Evolutionary conservation across 2,888 invertebrate species (phyloP), one percentile per base, ranked within the genome.

Genomic region (Philonicus albiceps): DNA sequence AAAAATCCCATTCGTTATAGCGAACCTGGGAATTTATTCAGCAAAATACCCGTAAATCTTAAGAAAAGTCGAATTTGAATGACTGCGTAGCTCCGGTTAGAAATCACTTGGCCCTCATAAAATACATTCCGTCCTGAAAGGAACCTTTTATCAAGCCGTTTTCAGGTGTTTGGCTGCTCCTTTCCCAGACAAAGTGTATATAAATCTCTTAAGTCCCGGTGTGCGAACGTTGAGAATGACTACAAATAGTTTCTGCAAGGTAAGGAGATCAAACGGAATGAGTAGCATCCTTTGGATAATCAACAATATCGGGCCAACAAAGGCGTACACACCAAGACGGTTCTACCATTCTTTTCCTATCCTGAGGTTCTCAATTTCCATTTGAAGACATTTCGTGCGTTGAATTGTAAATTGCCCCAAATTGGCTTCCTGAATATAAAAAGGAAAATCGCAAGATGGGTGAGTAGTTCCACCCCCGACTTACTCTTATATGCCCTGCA

Each of bases 301-400:
- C 43, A 43, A 27, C 37, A 31, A 55, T 81, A 81, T 81, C 30
- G 30, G 16, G 30, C 6, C 55, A 55, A 55, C 81, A 81, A 81
- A 81, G 81, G 81, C 27, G 31, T 78, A 37, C 19, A 49, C 22
- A 78, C 27, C 40, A 34, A 40, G 19, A 6, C 19, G 22, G 13
- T 43, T 53, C 49, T 55, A 30, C 53, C 19, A 30, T 49, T 53
- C 27, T 37, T 72, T 34, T 72, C 72, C 84, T 81, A 22, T 55
- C 30, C 81, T 55, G 81, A 81, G 30, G 53, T 37, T 84, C 72
- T 84, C 84, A 40, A 84, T 84, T 84, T 84, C 84, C 72, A 84
- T 84, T 84, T 72, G 84, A 72, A 72, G 84, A 84, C 72, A 84
- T 84, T 84, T 64, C 84, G 84, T 84, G 84, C 84, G 72, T 84